Evolutionary conservation across 2,888 invertebrate species (phyloP), one percentile per base, ranked within the genome.

Genomic region (Callyntrura sp.): DNA sequence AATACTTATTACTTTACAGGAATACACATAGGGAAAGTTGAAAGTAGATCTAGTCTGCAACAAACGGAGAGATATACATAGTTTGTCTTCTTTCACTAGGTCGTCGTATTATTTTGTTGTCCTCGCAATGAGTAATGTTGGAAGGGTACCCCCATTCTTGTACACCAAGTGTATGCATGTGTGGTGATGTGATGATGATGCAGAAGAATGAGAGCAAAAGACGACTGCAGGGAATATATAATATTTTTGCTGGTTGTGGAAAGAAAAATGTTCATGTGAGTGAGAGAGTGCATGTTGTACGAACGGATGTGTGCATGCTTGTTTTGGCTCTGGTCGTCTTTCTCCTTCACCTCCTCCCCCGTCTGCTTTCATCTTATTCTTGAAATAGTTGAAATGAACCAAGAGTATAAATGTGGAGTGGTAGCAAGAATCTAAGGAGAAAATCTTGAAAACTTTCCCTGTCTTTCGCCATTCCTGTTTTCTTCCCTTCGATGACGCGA

Each of bases 371-470:
- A 48, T 48, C 48, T 73, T 73, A 9, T 23, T 28, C 12, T 78
- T 78, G 23, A n/a, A 25, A 14, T 9, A 25, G 9, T 17, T 23
- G 28, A 60, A 62, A 87, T 81, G 70, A 28, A 87, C 45, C n/a
- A 68, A 51, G 14, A 70, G 25, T 81, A 60, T 70, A 57, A 87
- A 70, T 87, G 81, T 60, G 55, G 57, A 86, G 35, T 35, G 68
- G 35, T 35, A 45, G 48, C 17, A 57, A 85, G 81, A 85, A 85
- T 79, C 70, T 57, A 76, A 62, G 20, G 65, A 76, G 60, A 87
- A 84, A 84, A 83, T 83, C 88, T 78, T 84, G 78, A 83, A 84
- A 83, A 88, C 83, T 88, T 85, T 89, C 85, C 85, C 85, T 89
- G 76, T 81, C 65, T 78, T 43, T 83, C 28, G 51, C 17, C 35